A percentile compares a stretch with the other conserved stretches of the same genome.
phyloP scores from a whole-genome alignment of 2,888 invertebrate genomes.

The Liodrosophila aerea region DNA sequence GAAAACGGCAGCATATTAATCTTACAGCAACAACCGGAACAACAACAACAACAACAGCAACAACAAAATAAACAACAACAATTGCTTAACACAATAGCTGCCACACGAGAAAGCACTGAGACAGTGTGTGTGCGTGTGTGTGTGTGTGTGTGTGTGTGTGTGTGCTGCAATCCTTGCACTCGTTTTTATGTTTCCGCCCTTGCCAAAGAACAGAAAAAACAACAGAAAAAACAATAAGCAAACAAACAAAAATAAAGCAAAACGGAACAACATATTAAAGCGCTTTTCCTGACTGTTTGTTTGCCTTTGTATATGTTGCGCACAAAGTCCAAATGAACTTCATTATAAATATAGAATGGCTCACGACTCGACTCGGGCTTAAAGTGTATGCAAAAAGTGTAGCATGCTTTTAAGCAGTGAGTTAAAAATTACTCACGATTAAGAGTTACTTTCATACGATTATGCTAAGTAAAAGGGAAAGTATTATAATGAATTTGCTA shows the following conservation, averaged over 20 bases:
- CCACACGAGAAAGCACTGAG: no score
- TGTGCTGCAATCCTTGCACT: constrained; percentile 43
- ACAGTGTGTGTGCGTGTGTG: not conserved
- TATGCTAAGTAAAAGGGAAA: no score
- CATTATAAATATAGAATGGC: constrained; percentile 46
- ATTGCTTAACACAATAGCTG: constrained; percentile 36
- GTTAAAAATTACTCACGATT: not conserved
- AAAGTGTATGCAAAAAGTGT: not conserved
- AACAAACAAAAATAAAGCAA: constrained; percentile 16
- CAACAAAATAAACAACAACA: constrained; percentile 8
- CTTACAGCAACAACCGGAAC: constrained; percentile 54
- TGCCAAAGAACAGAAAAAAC: constrained; percentile 11
- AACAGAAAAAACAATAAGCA: constrained; percentile 10
- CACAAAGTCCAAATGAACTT: constrained; percentile 64
- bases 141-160: not conserved
- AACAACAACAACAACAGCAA: constrained; percentile 40
- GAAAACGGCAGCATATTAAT: constrained; percentile 75
- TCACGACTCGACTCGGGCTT: not conserved
- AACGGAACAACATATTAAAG: constrained; percentile 58
- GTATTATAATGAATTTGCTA: no score
- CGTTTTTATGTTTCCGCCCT: constrained; percentile 28
- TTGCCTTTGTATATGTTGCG: constrained; percentile 21
- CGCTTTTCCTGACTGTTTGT: constrained; percentile 34
- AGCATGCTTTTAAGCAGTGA: constrained; percentile 6
- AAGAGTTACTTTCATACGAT: no score